phyloP scores from a whole-genome alignment of 2,797 vertebrate species.

The Jordanella pulchra region DNA sequence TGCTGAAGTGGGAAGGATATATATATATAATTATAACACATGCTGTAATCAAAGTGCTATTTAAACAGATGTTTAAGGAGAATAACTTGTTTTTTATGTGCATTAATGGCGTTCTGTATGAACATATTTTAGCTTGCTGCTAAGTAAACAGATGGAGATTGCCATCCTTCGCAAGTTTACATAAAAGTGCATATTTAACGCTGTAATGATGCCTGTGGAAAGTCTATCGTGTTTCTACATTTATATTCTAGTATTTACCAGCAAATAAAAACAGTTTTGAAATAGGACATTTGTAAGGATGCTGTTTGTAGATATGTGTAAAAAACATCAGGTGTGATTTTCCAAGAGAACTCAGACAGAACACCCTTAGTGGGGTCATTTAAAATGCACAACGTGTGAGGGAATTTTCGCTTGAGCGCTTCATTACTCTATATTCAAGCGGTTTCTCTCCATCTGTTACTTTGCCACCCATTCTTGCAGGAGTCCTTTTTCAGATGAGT shows the following conservation, averaged over 20 bases:
- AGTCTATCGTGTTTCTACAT: constrained; percentile 19
- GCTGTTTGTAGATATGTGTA: constrained; percentile 42
- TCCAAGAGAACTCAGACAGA: constrained; percentile 59
- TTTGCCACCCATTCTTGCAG: constrained; percentile 61
- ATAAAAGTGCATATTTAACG: constrained; percentile 32
- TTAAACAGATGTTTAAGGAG: constrained; percentile 57
- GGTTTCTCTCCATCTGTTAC: constrained; percentile 74
- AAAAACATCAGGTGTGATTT: constrained; percentile 58
- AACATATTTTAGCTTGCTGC: constrained; percentile 31
- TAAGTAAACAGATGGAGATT: constrained; percentile 32
- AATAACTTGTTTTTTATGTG: constrained; percentile 45
- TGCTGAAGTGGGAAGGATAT: constrained; percentile 27
- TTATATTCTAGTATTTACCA: constrained; percentile 45
- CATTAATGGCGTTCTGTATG: constrained; percentile 33
- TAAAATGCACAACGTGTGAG: constrained; percentile 53
- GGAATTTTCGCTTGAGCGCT: constrained; percentile 58
- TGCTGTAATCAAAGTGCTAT: constrained; percentile 38
- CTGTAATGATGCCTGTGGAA: constrained; percentile 23
- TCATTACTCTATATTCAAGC: constrained; percentile 70
- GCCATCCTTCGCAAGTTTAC: constrained; percentile 21
- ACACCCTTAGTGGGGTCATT: constrained; percentile 54
- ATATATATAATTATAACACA: constrained; percentile 42
- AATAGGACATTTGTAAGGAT: constrained; percentile 35
- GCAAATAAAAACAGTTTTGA: constrained; percentile 26
- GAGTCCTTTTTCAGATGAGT: constrained; percentile 64